Conservation (phyloP, 1,140 invertebrate genomes). For the Apolygus lucorum region DNA sequence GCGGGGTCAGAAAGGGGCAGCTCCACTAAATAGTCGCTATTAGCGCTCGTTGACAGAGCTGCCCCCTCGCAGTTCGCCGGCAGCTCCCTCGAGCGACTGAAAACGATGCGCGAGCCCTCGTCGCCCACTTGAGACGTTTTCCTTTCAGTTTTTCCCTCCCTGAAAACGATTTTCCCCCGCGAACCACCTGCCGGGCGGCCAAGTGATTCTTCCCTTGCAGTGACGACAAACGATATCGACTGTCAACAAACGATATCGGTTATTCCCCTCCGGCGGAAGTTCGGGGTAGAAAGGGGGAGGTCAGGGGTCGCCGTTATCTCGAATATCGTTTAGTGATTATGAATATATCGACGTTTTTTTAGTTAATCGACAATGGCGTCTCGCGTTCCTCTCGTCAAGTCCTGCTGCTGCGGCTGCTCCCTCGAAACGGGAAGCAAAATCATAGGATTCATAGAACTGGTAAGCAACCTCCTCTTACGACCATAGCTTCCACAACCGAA, state of each 20-base stretch:
- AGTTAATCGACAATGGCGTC: constrained; percentile 13
- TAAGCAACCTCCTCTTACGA: no score
- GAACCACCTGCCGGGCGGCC: no score
- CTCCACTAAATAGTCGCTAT: neutral
- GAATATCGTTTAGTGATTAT: no score
- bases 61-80: neutral
- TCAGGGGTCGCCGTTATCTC: neutral
- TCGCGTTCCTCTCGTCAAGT: constrained; percentile 16
- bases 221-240: no score
- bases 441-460: constrained; percentile 25
- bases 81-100: neutral
- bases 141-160: no score
- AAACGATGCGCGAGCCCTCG: neutral
- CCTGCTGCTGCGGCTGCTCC: constrained; percentile 26
- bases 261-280: no score
- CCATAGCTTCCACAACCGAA: no score
- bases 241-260: no score
- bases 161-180: no score
- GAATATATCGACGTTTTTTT: neutral
- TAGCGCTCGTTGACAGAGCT: constrained; percentile 4
- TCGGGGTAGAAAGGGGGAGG: neutral
- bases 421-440: constrained; percentile 26
- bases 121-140: no score
- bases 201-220: no score
- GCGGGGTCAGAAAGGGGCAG: neutral